Evolutionary conservation across 1,140 invertebrate species (phyloP), one percentile per base, ranked within the genome.

Genomic region (Caerostris extrusa): DNA sequence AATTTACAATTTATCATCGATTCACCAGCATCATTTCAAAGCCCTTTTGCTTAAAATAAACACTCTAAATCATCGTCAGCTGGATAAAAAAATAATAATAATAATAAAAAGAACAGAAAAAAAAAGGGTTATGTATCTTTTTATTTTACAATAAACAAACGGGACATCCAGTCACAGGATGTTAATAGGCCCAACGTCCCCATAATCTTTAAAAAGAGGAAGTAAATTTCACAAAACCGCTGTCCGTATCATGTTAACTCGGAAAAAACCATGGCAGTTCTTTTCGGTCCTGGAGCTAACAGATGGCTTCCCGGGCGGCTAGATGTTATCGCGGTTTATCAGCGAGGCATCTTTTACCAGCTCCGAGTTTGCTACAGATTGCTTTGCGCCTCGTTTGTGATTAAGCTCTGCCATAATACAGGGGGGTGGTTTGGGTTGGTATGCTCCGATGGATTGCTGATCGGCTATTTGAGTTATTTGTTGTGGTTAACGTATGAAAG

Each of bases 291-390:
- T n/a, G 57, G 7, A 90, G 17, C 90, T 85, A 92, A 92, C 90
- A 92, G 90, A 92, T 92, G 90, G 90, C 90, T 92, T 92, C 82
- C 90, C 83, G 77, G 50, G 34, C 56, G 50, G 90, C 50, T 53
- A 64, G 90, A 92, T 92, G 58, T 85, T 92, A 92, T 92, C 90
- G n/a, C 14, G 19, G 50, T 64, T 92, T 92, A 92, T 92, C 81
- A 3, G 14, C n/a, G 14, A 17, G 53, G 60, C 77, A 92, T 92
- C 90, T 92, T 64, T 85, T 85, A 85, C 90, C 81, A 34, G 8
- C 34, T 34, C 58, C 8, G n/a, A 55, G 89, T 92, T 64, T 64
- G 56, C 50, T 92, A 92, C 90, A 92, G 77, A 92, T 92, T 67
- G 90, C 90, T 85, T 92, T 92, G 81, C 81, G 81, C 77, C 81